phyloP scores from a whole-genome alignment of 1,140 invertebrate species.

The Arctopsyche grandis region DNA sequence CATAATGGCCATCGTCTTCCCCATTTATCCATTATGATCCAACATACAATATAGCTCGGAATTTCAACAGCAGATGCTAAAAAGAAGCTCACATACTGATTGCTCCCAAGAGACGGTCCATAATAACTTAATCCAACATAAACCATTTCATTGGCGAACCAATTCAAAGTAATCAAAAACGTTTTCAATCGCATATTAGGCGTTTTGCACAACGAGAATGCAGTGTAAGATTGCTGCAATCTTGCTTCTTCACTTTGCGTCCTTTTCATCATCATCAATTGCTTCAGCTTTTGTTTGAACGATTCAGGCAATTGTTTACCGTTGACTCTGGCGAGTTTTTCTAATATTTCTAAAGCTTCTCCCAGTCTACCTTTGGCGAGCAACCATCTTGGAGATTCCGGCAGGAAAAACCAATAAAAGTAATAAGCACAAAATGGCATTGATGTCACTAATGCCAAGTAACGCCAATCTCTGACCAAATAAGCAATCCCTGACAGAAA shows the following conservation, averaged over 20 bases:
- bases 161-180: conserved; percentile 74
- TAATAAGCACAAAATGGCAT: conserved; percentile 86
- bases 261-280: conserved; percentile 75
- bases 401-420: conserved; percentile 84
- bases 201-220: conserved; percentile 79
- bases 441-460: conserved; percentile 81
- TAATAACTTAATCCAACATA: conserved; percentile 90
- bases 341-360: conserved; percentile 81
- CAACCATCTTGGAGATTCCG: conserved; percentile 88
- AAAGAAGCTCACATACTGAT: conserved; percentile 88
- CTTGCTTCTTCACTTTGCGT: conserved; percentile 71
- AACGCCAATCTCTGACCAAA: conserved; percentile 83
- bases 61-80: conserved; percentile 85
- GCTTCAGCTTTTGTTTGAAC: conserved; percentile 77
- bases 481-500: conserved; percentile 84
- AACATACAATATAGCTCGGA: conserved; percentile 85
- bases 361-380: conserved; percentile 81
- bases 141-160: conserved; percentile 81
- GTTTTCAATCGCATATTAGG: conserved; percentile 87
- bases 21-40: conserved; percentile 86
- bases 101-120: conserved; percentile 82
- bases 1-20: conserved; percentile 85
- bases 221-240: conserved; percentile 71
- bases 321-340: conserved; percentile 81
- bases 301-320: conserved; percentile 77